Conservation (phyloP, 1,140 invertebrate species). For the Xylocopa sonorina region DNA sequence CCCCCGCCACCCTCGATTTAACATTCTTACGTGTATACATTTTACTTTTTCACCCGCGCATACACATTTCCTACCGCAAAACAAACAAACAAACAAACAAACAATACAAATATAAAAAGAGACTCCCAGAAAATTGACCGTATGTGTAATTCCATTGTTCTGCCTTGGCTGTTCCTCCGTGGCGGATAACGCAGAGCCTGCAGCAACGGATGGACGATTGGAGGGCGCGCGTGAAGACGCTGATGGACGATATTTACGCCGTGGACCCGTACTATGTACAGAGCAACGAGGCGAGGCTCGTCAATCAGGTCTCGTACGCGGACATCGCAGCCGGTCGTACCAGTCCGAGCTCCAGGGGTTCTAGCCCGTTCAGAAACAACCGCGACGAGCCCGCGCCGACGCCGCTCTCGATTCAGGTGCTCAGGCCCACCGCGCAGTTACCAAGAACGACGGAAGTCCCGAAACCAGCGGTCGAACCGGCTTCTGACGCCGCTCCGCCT, state of each 20-base stretch:
- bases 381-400: constrained; percentile 66
- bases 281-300: constrained; percentile 75
- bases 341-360: constrained; percentile 77
- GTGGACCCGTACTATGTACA: constrained; percentile 88
- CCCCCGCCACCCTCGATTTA: background rate
- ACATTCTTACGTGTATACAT: background rate
- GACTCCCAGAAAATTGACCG: constrained; percentile 68
- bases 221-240: constrained; percentile 86
- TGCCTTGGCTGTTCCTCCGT: constrained; percentile 74
- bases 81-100: constrained; percentile 13
- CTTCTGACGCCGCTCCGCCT: background rate
- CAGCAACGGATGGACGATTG: constrained; percentile 85
- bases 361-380: constrained; percentile 72
- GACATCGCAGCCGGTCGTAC: constrained; percentile 82
- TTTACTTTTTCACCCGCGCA: background rate
- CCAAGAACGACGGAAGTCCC: background rate
- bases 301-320: constrained; percentile 82
- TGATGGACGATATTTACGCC: constrained; percentile 86
- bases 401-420: constrained; percentile 56
- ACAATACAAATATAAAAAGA: constrained; percentile 41
- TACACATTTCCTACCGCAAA: too few species aligned
- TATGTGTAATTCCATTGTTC: constrained; percentile 70
- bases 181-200: constrained; percentile 84
- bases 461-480: background rate
- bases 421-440: constrained; percentile 25